phyloP scores from a whole-genome alignment of 2,113 vertebrate genomes.

The Onychorhynchus coronatus region DNA sequence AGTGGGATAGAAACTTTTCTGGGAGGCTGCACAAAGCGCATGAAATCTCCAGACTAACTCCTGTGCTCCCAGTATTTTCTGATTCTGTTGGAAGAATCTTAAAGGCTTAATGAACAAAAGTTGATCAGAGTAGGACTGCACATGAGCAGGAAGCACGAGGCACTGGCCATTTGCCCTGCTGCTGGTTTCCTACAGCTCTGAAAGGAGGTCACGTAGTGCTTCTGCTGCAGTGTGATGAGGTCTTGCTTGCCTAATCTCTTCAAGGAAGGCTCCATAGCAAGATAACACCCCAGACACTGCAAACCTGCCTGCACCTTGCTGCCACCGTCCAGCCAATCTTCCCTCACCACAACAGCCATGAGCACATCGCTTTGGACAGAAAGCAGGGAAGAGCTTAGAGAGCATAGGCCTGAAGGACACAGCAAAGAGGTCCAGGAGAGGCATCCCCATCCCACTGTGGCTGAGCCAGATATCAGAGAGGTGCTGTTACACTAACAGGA shows the following conservation, averaged over 20 bases:
- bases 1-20: background rate
- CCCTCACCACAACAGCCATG: background rate
- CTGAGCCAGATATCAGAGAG: rapidly evolving
- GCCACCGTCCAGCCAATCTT: background rate
- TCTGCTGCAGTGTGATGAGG: background rate
- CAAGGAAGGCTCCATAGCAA: background rate
- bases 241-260: background rate
- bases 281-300: background rate
- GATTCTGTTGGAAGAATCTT: background rate
- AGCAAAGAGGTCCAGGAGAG: background rate
- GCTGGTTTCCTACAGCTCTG: background rate
- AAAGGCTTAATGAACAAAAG: background rate
- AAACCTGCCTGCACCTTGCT: background rate
- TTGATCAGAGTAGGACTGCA: background rate
- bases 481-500: background rate
- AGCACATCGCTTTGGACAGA: background rate
- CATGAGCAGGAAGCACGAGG: background rate
- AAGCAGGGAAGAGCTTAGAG: background rate
- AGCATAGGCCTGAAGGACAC: background rate
- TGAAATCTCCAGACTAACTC: background rate
- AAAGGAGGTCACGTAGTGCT: background rate
- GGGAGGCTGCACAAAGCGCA: background rate
- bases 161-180: background rate
- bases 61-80: background rate
- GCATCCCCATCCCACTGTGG: background rate